Base-by-base conservation (phyloP, 2,888 invertebrate genomes). In the Tridacna gigas region DNA sequence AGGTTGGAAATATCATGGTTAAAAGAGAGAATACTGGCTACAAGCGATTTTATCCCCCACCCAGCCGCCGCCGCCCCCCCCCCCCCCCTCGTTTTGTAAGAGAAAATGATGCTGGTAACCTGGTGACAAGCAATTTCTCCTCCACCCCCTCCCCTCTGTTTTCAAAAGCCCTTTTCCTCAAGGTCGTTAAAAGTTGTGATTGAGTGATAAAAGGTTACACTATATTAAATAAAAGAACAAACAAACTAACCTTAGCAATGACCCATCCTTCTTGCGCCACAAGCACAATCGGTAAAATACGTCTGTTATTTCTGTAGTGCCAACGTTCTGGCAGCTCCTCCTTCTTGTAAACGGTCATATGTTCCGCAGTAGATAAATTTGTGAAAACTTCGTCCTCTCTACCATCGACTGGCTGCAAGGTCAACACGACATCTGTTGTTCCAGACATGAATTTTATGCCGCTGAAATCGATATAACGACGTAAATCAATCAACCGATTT, bases 281-380 rank as follows among this genome's bases (percentile, higher is more conserved):
- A 0, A 96, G 95, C 74, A 97, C 94, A 84, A 97, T 96, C 0
- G 96, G 96, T 37, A 96, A 96, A n/a, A 96, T 95, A 74, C 97
- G 94, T 15, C 94, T 91, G 90, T 96, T 96, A 86, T 97, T 95
- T 77, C 95, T 95, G 89, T 96, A 97, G 93, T 97, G 96, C 96
- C 96, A 97, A 26, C 90, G 89, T 7, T 95, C 94, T 0, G 96
- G 96, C 74, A 96, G 95, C 18, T 97, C 96, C n/a, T 95, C 94
- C 89, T 96, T 96, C 89, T 94, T 95, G 90, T 96, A 97, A 13
- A 97, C 96, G 2, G 77, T 89, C 84, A 94, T 88, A 77, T 92
- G 86, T 18, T 84, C 79, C 9, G 84, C 81, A 26, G 79, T 81
- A 0, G 83, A 74, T 22, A 93, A 79, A 45, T 83, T 84, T 5